phyloP scores from a whole-genome alignment of 2,113 vertebrate species.

The Xyrauchen texanus region DNA sequence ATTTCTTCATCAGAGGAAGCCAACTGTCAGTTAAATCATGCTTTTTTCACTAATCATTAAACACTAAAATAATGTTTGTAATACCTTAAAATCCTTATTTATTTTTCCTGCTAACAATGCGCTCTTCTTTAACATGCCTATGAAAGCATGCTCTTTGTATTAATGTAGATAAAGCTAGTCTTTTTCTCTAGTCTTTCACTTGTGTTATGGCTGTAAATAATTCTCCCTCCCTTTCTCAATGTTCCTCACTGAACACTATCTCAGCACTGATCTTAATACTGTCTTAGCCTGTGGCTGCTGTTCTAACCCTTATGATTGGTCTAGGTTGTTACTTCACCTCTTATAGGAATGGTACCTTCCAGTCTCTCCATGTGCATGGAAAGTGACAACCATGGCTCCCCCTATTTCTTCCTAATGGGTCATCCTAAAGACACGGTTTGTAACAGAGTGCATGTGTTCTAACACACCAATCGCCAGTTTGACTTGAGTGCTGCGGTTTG shows the following conservation, averaged over 20 bases:
- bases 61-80: neutral
- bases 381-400: constrained; percentile 99
- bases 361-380: constrained; percentile 99
- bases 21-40: neutral
- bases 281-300: constrained; percentile 79
- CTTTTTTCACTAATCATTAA: constrained; percentile 21
- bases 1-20: neutral
- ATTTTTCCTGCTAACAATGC: constrained; percentile 2
- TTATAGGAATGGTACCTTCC: constrained; percentile 99
- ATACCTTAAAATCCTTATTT: neutral
- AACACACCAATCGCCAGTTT: constrained; percentile 72
- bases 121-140: constrained; percentile 18
- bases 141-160: constrained; percentile 36
- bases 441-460: constrained; percentile 89
- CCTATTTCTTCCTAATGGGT: constrained; percentile 99
- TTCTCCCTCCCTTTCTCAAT: constrained; percentile 20
- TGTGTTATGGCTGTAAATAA: constrained; percentile 16
- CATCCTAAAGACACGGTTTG: constrained; percentile 99
- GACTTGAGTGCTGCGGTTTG: constrained; percentile 60
- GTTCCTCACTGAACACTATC: constrained; percentile 76
- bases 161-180: constrained; percentile 10
- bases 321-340: constrained; percentile 99
- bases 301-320: constrained; percentile 99
- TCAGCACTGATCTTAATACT: constrained; percentile 66
- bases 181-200: constrained; percentile 4